Base-by-base conservation (phyloP, 2,797 vertebrate genomes). In the Poeciliopsis presidionis region DNA sequence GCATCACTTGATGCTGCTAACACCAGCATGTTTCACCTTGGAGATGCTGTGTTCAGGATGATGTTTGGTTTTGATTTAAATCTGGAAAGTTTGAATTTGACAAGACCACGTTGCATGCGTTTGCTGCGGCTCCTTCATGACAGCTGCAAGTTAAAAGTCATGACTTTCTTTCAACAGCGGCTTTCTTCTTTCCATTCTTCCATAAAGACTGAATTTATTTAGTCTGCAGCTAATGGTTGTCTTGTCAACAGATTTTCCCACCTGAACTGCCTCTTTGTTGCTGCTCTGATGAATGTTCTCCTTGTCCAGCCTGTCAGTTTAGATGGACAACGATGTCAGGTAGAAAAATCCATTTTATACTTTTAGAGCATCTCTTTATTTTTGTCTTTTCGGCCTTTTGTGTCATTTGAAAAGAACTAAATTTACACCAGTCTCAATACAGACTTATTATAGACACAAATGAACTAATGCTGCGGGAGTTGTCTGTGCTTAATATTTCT, bases 401-500 rank as follows among this genome's bases (percentile, higher is more conserved):
- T 51, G 46, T 51, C 16, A n/a, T 53, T 33, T 55, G 30, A 25
- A 41, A 5, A 55, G 13, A 39, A 57, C n/a, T 39, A 57, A 13
- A 55, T 57, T 55, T 74, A 36, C 16, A 11, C 25, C 25, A 30
- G 25, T 74, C 41, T 59, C 41, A 45, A 43, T 59, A 20, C 25
- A 59, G 25, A 70, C 41, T 57, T 39, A 7, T 41, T 39, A n/a
- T 39, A 33, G 7, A 61, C 18, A 33, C 13, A 30, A 39, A 36
- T 63, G 22, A 30, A 45, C 53, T n/a, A 59, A 61, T 33, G 43
- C 41, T 28, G 28, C 47, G 30, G 11, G 14, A 75, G 55, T 22
- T 28, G 20, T 47, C 39, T 33, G n/a, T 18, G 7, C 70, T 3
- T 61, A 36, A n/a, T 85, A 12, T 70, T 63, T 80, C 67, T 71